Base-by-base conservation (phyloP, 2,888 invertebrate genomes). In the Ceriagrion tenellum region DNA sequence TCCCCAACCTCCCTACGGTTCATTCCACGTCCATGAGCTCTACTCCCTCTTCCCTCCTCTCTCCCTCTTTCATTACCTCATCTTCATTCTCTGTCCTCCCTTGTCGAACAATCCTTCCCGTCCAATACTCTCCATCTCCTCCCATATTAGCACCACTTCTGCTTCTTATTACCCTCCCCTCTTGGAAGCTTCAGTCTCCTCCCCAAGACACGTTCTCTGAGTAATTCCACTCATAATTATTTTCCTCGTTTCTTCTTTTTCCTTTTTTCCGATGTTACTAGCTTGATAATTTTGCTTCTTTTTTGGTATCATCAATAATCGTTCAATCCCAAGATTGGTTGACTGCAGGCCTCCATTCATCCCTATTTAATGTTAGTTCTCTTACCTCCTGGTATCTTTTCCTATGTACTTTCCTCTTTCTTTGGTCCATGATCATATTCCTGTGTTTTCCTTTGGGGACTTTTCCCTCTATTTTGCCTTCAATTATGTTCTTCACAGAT, bases 251-350 rank as follows among this genome's bases (percentile, higher is more conserved):
- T 8, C 18, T 23, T 91, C 63, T 63, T 63, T 91, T 59, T 69
- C 0, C 12, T 26, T 0, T 69, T 69, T 69, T 69, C 26, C n/a
- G n/a, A 8, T 4, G n/a, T n/a, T n/a, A 23, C n/a, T 12, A 1
- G 69, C n/a, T 10, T 35, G 63, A 40, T 63, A 59, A 91, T 91
- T 63, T 91, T 40, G 91, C 35, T 30, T n/a, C n/a, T n/a, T n/a
- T n/a, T n/a, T n/a, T n/a, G n/a, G n/a, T n/a, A n/a, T n/a, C n/a
- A n/a, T n/a, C n/a, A n/a, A n/a, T n/a, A n/a, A n/a, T n/a, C n/a
- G n/a, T n/a, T n/a, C n/a, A n/a, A n/a, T n/a, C n/a, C n/a, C n/a
- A n/a, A n/a, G n/a, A n/a, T n/a, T n/a, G n/a, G n/a, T n/a, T n/a
- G n/a, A n/a, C n/a, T n/a, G n/a, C n/a, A n/a, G n/a, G n/a, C n/a